phyloP scores from a whole-genome alignment of 2,113 vertebrate species.

The Ursus arctos region DNA sequence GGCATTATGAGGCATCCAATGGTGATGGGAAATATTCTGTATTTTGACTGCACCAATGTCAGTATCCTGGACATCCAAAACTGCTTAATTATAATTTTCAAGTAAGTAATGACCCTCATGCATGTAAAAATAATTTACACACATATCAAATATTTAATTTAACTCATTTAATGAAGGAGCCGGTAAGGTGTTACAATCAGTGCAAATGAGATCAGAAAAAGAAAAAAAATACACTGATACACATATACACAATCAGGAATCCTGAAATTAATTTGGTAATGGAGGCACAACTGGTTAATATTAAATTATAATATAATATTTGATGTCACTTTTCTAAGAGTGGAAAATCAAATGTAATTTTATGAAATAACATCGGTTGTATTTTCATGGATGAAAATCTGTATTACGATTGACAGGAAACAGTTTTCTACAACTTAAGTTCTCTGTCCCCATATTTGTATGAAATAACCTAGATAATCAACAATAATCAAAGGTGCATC shows the following conservation, averaged over 20 bases:
- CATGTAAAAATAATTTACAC: background rate
- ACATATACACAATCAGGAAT: background rate
- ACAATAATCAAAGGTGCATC: background rate
- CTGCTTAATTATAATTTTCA: background rate
- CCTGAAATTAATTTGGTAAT: background rate
- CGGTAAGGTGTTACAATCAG: background rate
- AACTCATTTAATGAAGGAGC: background rate
- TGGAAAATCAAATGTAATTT: background rate
- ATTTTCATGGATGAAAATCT: background rate
- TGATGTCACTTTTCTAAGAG: background rate
- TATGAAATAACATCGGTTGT: background rate
- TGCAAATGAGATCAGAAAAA: background rate
- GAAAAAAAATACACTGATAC: background rate
- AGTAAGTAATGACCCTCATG: background rate
- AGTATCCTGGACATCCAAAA: background rate
- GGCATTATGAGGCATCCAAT: background rate
- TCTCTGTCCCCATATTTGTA: background rate
- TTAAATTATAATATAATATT: background rate
- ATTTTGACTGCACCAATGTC: background rate
- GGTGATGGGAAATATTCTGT: background rate
- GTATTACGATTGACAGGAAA: background rate
- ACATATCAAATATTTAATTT: background rate
- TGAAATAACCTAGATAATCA: background rate
- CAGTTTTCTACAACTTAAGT: background rate
- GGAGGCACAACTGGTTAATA: background rate